Conservation (phyloP, 64 coral and sea anemone species). For the Cladopsammia gracilis region DNA sequence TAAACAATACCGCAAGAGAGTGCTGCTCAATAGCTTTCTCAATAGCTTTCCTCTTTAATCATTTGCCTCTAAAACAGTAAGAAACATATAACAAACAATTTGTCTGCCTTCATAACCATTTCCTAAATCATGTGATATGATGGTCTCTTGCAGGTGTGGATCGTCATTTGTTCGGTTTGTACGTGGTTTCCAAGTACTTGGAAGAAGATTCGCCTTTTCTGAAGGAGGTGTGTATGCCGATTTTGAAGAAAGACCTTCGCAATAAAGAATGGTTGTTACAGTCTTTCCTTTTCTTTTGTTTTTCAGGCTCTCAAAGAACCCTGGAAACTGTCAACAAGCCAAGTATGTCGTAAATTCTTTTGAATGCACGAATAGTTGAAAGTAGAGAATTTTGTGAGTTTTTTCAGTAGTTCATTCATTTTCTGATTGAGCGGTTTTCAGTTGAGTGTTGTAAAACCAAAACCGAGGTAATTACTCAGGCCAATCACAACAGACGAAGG, state of each 20-base stretch:
- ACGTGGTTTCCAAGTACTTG: constrained; percentile 96
- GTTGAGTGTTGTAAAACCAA: too few relatives aligned
- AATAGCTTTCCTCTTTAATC: too few relatives aligned
- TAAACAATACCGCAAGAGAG: too few relatives aligned
- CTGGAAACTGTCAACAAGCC: constrained; percentile 95
- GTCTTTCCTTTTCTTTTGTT: neutral
- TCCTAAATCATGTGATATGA: neutral
- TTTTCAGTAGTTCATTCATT: too few relatives aligned
- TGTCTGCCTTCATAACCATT: too few relatives aligned
- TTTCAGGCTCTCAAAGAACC: constrained; percentile 81
- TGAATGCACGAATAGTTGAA: neutral
- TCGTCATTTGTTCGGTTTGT: constrained; percentile 94
- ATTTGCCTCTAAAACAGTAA: too few relatives aligned
- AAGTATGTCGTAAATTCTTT: constrained; percentile 40
- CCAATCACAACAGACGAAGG: too few relatives aligned
- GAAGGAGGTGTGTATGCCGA: constrained; percentile 70
- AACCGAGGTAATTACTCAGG: too few relatives aligned
- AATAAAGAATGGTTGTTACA: neutral
- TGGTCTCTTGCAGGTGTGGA: constrained; percentile 77
- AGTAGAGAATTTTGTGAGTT: too few relatives aligned
- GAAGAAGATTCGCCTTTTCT: constrained; percentile 93
- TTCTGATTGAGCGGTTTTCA: too few relatives aligned
- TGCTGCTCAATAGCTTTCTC: too few relatives aligned
- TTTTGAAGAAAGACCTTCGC: neutral
- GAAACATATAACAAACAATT: too few relatives aligned